A percentile compares a stretch with the other conserved stretches of the same genome.
Conservation (phyloP, 2,113 vertebrate genomes). For the Pelecanoides urinatrix region DNA sequence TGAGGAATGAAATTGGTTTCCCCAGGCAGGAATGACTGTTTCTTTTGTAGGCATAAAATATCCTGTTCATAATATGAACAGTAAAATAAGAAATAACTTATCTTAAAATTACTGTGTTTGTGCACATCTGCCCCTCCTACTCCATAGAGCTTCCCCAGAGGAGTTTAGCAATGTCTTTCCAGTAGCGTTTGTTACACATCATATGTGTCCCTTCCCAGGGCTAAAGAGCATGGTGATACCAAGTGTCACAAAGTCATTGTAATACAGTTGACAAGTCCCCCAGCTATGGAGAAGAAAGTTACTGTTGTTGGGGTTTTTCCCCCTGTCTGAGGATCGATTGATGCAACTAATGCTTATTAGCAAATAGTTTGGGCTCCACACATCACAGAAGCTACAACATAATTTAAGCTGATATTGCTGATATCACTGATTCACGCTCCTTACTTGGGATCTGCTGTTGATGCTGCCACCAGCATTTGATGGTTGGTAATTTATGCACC, state of each 20-base stretch:
- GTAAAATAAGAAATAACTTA: not conserved
- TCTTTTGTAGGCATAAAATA: not conserved
- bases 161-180: not conserved
- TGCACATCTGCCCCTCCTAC: not conserved
- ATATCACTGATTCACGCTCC: not conserved
- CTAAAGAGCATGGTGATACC: not conserved
- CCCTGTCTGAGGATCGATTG: not conserved
- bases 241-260: not conserved
- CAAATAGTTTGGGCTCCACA: not conserved
- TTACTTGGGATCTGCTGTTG: not conserved
- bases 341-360: not conserved
- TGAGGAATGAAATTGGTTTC: conserved; percentile 15
- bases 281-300: not conserved
- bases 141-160: not conserved
- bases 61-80: not conserved
- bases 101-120: not conserved
- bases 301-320: not conserved
- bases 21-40: not conserved
- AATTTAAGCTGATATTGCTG: not conserved
- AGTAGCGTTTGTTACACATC: not conserved
- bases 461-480: not conserved
- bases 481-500: not conserved
- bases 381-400: not conserved
- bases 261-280: not conserved
- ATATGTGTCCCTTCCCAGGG: not conserved